phyloP scores from a whole-genome alignment of 1,140 invertebrate species.

The Venturia canescens region DNA sequence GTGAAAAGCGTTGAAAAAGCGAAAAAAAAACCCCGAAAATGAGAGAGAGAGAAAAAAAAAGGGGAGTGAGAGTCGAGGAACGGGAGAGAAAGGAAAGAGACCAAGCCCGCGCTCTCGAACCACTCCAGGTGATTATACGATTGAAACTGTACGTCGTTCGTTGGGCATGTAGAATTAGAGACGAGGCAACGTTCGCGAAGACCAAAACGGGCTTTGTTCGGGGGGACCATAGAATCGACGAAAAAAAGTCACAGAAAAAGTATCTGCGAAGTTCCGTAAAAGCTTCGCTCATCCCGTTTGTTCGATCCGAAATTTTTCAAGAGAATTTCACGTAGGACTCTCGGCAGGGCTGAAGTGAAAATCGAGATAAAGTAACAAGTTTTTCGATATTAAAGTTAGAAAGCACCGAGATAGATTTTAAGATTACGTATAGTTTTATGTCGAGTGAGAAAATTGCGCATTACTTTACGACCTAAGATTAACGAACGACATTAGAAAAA shows the following conservation, averaged over 20 bases:
- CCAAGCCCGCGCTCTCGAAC: slow-evolving; percentile 57
- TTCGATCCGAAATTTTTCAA: background rate
- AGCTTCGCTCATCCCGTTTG: slow-evolving; percentile 7
- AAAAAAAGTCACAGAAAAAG: background rate
- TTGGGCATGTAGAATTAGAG: slow-evolving; percentile 7
- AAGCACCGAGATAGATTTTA: slow-evolving; percentile 35
- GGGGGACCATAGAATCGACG: slow-evolving; percentile 24
- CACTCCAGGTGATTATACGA: slow-evolving; percentile 53
- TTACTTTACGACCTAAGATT: slow-evolving; percentile 40
- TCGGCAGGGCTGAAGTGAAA: no score
- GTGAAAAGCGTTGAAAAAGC: no score
- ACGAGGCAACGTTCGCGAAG: background rate
- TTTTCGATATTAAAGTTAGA: slow-evolving; percentile 32
- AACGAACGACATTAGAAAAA: slow-evolving; percentile 37
- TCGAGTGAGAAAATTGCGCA: slow-evolving; percentile 50
- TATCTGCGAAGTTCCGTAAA: slow-evolving; percentile 17
- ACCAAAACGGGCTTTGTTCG: slow-evolving; percentile 1
- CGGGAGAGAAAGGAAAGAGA: background rate
- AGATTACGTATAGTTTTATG: slow-evolving; percentile 53
- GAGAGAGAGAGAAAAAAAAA: background rate
- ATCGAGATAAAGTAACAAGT: no score
- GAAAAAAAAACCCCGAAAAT: background rate
- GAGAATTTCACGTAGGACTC: no score
- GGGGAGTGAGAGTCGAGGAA: no score
- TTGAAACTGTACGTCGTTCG: slow-evolving; percentile 43